Evolutionary conservation across 2,888 invertebrate genomes (phyloP).

Genomic region (Apomyelois bistriatella): DNA sequence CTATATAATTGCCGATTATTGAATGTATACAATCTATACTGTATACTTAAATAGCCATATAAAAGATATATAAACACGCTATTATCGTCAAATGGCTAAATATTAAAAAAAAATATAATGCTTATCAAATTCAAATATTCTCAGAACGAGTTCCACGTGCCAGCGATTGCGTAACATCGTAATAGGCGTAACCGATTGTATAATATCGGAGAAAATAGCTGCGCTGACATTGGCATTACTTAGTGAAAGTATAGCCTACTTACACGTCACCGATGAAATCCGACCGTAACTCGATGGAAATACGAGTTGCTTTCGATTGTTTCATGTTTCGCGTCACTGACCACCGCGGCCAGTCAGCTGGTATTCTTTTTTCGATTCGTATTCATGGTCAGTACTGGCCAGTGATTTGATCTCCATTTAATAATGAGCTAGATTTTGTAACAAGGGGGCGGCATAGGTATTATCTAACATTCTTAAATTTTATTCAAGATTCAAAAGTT

Average conservation of each 20-base stretch:
- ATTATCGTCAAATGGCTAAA: too few relatives aligned
- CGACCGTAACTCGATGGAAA: not conserved
- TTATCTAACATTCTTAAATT: too few relatives aligned
- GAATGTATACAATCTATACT: too few relatives aligned
- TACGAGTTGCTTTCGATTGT: constrained; percentile 1
- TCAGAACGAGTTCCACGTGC: constrained; percentile 10
- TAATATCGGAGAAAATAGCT: constrained; percentile 60
- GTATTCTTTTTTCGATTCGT: constrained; percentile 13
- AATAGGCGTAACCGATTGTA: constrained; percentile 46
- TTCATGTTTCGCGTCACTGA: constrained; percentile 5
- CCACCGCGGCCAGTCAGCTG: constrained; percentile 13
- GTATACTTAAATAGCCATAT: too few relatives aligned
- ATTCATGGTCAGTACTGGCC: constrained; percentile 1
- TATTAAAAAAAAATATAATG: not conserved
- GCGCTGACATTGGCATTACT: constrained; percentile 70
- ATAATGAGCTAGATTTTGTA: constrained; percentile 4
- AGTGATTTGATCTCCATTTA: constrained; percentile 17
- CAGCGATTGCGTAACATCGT: constrained; percentile 36
- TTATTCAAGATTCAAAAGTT: too few relatives aligned
- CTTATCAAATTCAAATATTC: constrained; percentile 8
- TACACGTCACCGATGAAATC: constrained; percentile 9
- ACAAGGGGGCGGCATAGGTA: too few relatives aligned
- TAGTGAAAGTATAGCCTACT: constrained; percentile 60
- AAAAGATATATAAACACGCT: too few relatives aligned
- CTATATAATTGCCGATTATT: too few relatives aligned